Base-by-base conservation (phyloP, 1,140 invertebrate genomes). In the Planococcus citri region DNA sequence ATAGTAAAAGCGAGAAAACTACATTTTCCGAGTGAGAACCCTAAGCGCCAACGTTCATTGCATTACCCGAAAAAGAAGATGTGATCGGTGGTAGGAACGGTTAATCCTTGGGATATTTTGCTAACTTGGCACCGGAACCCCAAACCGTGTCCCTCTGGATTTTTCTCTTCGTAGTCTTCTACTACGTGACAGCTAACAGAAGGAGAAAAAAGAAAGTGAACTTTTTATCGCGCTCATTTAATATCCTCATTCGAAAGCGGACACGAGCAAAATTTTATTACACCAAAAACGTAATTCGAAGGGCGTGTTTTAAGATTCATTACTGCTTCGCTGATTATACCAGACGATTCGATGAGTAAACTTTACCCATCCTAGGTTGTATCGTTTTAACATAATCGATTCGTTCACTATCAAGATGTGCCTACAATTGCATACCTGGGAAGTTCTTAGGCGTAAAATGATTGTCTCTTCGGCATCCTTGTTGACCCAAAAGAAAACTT, bases 101-200 rank as follows among this genome's bases (percentile, higher is more conserved):
- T 64, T 64, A 64, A 64, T 64, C 60, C 60, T 64, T 64, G 60
- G 60, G 60, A 64, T 64, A 64, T 64, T 64, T 64, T 64, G 60
- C 25, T 64, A 64, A 64, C 60, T 64, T 64, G 60, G 60, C 60
- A 64, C 60, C 60, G 25, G 60, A 64, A 64, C 25, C 60, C 60
- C 60, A 64, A 64, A 64, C 60, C 60, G 60, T 64, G 60, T 64
- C 60, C 25, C 25, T 64, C 25, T 27, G 60, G 60, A 64, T 64
- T 64, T 64, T 64, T 64, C 60, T 64, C 60, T 64, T 27, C 25
- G 60, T 25, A 25, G 21, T 64, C 60, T 27, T 64, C 41, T 64
- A 24, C 60, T 64, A 64, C 60, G 60, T 64, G 60, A 64, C 60
- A 64, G 60, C 60, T 64, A 64, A 64, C 60, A 64, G 60, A 64